Base-by-base conservation (phyloP, 2,113 vertebrate genomes). In the Numenius arquata region DNA sequence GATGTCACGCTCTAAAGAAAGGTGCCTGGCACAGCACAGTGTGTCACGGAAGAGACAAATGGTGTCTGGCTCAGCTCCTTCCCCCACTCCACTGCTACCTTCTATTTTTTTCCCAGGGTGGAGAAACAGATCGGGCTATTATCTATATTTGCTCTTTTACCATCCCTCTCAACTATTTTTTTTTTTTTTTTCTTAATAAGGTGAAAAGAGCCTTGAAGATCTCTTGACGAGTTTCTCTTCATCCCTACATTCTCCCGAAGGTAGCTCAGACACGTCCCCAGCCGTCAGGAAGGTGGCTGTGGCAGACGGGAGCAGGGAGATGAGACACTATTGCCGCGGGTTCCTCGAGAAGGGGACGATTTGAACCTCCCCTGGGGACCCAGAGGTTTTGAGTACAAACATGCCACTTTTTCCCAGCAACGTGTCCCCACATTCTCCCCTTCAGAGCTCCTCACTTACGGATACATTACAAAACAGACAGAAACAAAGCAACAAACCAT, bases 211-310 rank as follows among this genome's bases (percentile, higher is more conserved):
- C 23, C 40, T 41, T 20, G 23, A n/a, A 36, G 38, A 7, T 14
- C 59, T 55, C 68, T 19, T 9, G 19, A 3, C 0, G 3, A 12
- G 20, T 1, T 41, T 19, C 55, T 38, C 32, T n/a, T 11, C 48
- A 27, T 3, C 32, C 56, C 36, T 18, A 8, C 40, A 43, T 66
- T 66, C 5, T 14, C 61, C 62, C 21, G 27, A 4, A 36, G 32
- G 70, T 19, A 30, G 6, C n/a, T 32, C 58, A 20, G 48, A 0
- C 8, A 16, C 12, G 5, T 1, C 0, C 34, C 14, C 36, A 22
- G 12, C 43, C n/a, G 6, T 5, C 9, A 22, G 72, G 8, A 47
- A 1, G 0, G 0, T 0, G 22, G 50, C n/a, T 16, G 71, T 15
- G 74, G 5, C 26, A 9, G 11, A 9, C 0, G 3, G 74, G 65